phyloP scores from a whole-genome alignment of 1,140 invertebrate species.

The Brachionus paranguensis region DNA sequence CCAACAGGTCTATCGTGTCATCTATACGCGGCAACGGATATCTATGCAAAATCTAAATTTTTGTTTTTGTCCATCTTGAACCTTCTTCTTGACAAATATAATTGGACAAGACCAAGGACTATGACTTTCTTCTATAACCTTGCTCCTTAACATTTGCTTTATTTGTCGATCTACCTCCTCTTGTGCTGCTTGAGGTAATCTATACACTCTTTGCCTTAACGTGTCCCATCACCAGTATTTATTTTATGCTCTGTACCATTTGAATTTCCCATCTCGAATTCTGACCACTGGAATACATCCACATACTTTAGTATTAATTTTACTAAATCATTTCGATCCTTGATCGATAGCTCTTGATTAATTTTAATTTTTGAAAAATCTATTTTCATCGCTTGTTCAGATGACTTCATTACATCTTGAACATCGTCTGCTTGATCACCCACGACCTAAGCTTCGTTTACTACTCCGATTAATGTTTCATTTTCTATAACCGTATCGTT shows the following conservation, averaged over 20 bases:
- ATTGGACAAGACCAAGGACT: not conserved
- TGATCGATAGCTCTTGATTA: too few species aligned
- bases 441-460: not conserved
- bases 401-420: not conserved
- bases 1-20: not conserved
- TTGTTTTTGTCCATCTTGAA: not conserved
- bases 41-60: constrained; percentile 43
- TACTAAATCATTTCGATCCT: too few species aligned
- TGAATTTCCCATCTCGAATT: too few species aligned
- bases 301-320: too few species aligned
- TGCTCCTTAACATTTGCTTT: not conserved
- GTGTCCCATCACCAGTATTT: not conserved
- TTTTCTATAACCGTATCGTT: not conserved
- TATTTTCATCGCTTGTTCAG: not conserved
- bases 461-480: not conserved
- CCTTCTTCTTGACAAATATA: not conserved
- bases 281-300: too few species aligned
- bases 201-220: not conserved
- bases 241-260: constrained; percentile 10
- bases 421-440: not conserved
- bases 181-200: not conserved
- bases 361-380: too few species aligned
- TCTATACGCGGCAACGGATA: constrained; percentile 27
- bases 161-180: not conserved
- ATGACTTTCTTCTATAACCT: not conserved